Conservation (phyloP, 2,888 invertebrate species). For the Lasioglossum oenotherae region DNA sequence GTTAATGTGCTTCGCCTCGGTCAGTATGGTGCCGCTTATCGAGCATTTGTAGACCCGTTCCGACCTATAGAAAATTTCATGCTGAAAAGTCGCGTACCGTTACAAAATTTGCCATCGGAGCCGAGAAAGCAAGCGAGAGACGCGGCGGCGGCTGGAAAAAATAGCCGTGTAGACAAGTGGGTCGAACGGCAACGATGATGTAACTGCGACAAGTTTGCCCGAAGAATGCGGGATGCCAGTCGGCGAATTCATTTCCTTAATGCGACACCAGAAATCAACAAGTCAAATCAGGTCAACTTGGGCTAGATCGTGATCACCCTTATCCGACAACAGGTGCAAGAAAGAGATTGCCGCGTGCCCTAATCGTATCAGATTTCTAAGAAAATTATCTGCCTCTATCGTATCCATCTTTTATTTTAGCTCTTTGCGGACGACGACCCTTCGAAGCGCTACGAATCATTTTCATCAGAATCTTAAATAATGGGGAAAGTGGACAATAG, state of each 20-base stretch:
- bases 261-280: neutral
- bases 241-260: neutral
- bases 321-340: neutral
- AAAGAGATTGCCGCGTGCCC: neutral
- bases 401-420: too few species aligned
- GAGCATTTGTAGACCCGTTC: conserved; percentile 85
- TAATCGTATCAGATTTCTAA: neutral
- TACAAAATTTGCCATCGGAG: conserved; percentile 40
- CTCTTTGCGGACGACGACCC: too few species aligned
- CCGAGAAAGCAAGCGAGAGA: conserved; percentile 21
- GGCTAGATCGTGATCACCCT: neutral
- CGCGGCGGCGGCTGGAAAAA: neutral
- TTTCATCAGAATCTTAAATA: neutral
- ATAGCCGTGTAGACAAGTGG: conserved; percentile 16
- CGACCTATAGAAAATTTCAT: conserved; percentile 79
- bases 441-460: neutral
- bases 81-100: conserved; percentile 42
- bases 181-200: conserved; percentile 16
- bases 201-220: neutral
- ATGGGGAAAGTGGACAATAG: too few species aligned
- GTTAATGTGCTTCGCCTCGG: conserved; percentile 86
- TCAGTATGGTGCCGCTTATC: conserved; percentile 84
- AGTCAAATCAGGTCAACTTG: too few species aligned
- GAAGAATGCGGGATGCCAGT: neutral
- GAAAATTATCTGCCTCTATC: neutral